Evolutionary conservation across 2,797 vertebrate genomes (phyloP), one percentile per base, ranked within the genome.

Genomic region (Heterohyrax brucei): DNA sequence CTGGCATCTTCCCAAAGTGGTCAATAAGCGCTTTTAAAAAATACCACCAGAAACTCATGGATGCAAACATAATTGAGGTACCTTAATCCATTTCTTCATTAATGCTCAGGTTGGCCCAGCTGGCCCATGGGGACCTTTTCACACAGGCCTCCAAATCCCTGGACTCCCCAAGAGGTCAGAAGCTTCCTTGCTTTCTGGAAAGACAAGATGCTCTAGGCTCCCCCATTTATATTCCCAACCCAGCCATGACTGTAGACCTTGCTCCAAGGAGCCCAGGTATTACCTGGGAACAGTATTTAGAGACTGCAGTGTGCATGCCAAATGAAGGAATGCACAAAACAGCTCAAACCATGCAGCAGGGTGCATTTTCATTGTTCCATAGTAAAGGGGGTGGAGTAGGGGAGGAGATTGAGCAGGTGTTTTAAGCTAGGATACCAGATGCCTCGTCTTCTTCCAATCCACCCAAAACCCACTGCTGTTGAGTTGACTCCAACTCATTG

Each of bases 161-260:
- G 77, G 53, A 30, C n/a, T 72, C n/a, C 30, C 26, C 61, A 26
- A 9, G 10, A 26, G 78, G 33, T 80, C 46, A 61, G 21, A 13
- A n/a, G 22, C 59, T 26, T 82, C 64, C 87, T 89, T 48, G 28
- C 66, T 87, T 87, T 77, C 92, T 66, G 64, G 61, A 48, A 85
- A 79, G 83, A 50, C 61, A 46, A 13, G 39, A 24, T n/a, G 30
- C 61, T 76, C 22, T 33, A 30, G 44, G n/a, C 21, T 84, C 39
- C 39, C 39, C 39, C 39, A 39, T 39, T 39, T 39, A 39, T 39
- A 39, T 87, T 86, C 70, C 75, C 10, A 10, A 8, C 39, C 30
- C 50, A 64, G 14, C 70, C 72, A n/a, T 62, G 70, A 4, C 12
- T 30, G 44, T 62, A 88, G 44, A 62, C 33, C 4, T 89, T 85